Evolutionary conservation across 2,797 vertebrate genomes (phyloP).

Genomic region (Cuculus canorus): DNA sequence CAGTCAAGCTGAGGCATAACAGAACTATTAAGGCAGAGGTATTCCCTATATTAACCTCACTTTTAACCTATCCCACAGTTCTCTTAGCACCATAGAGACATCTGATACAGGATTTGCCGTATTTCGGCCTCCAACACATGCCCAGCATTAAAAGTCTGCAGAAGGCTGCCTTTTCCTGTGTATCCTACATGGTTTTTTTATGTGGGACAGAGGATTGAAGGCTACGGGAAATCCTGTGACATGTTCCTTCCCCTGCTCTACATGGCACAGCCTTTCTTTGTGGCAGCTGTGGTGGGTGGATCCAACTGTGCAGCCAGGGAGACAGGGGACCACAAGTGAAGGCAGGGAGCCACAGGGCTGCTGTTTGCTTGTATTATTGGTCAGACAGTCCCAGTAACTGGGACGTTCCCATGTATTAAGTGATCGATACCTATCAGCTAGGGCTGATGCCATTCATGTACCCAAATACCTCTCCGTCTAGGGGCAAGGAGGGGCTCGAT

Average conservation of each 20-base stretch:
- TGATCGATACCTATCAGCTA: neutral
- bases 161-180: neutral
- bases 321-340: neutral
- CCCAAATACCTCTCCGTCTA: neutral
- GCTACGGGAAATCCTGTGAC: neutral
- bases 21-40: neutral
- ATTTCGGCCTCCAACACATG: neutral
- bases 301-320: neutral
- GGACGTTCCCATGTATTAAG: fast-evolving
- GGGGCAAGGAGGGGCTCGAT: fast-evolving
- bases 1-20: neutral
- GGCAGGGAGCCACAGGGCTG: neutral
- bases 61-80: neutral
- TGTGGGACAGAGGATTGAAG: neutral
- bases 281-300: neutral
- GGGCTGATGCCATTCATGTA: neutral
- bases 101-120: neutral
- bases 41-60: neutral
- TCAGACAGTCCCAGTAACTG: neutral
- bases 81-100: neutral
- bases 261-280: neutral
- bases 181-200: fast-evolving
- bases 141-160: neutral
- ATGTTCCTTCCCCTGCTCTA: fast-evolving
- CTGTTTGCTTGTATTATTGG: fast-evolving